phyloP scores from a whole-genome alignment of 2,888 invertebrate species.

The Gonocerus acuteangulatus region DNA sequence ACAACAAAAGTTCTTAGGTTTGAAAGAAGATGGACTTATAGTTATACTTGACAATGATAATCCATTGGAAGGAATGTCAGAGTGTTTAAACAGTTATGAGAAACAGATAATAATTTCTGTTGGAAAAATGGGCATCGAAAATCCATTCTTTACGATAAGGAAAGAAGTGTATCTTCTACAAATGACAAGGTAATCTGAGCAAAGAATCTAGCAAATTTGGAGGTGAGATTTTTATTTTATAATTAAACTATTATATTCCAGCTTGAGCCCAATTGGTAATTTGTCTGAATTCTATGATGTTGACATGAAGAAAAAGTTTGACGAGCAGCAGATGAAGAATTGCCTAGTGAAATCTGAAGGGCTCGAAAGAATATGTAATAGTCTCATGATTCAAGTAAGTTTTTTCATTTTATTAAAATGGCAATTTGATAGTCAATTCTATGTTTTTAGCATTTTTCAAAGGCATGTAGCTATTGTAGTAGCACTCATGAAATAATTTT shows the following conservation, averaged over 20 bases:
- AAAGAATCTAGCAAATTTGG: background rate
- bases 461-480: no score
- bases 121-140: constrained; percentile 2
- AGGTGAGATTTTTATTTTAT: background rate
- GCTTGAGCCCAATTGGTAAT: background rate
- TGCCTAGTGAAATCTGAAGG: background rate
- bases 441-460: no score
- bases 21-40: constrained; percentile 9
- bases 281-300: constrained; percentile 2
- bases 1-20: no score
- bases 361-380: background rate
- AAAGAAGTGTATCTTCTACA: constrained; percentile 8
- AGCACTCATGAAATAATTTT: no score
- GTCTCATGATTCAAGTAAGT: background rate
- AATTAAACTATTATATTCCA: no score
- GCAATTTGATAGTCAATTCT: background rate
- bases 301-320: background rate
- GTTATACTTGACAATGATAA: constrained; percentile 8
- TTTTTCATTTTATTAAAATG: background rate
- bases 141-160: background rate
- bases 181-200: constrained; percentile 6
- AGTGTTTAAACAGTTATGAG: background rate
- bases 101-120: constrained; percentile 9
- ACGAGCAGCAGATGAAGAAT: background rate
- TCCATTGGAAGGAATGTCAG: background rate